phyloP scores from a whole-genome alignment of 2,888 invertebrate genomes.

The Clanis bilineata region DNA sequence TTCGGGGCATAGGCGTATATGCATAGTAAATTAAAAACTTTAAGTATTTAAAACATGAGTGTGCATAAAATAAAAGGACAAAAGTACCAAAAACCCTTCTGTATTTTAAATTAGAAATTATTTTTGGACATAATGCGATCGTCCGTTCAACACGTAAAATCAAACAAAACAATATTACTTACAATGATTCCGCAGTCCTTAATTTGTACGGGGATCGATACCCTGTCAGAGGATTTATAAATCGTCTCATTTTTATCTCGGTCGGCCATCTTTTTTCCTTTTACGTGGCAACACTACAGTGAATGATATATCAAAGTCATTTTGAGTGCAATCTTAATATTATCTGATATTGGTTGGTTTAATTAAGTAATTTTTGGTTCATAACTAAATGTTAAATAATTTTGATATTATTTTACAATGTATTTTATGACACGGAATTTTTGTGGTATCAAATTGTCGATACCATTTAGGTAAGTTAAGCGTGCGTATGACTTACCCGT shows the following conservation, averaged over 20 bases:
- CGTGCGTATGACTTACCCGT: not conserved
- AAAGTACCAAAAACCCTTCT: no score
- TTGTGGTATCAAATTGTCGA: constrained; percentile 1
- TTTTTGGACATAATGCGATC: no score
- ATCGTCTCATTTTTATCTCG: constrained; percentile 57
- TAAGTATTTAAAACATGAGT: no score
- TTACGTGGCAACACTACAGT: constrained; percentile 24
- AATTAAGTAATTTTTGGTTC: constrained; percentile 9
- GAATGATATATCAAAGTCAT: constrained; percentile 76
- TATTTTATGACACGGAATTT: constrained; percentile 2
- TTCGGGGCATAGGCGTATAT: no score
- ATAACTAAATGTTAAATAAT: constrained; percentile 11
- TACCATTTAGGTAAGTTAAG: not conserved
- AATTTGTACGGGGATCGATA: constrained; percentile 63
- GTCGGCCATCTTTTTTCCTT: constrained; percentile 25
- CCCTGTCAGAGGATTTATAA: constrained; percentile 58
- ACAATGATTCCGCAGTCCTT: constrained; percentile 36
- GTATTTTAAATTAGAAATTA: no score
- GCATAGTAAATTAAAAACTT: no score
- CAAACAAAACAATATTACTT: constrained; percentile 19
- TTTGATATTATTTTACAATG: not conserved
- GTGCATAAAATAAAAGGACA: no score
- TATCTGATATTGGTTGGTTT: constrained; percentile 39
- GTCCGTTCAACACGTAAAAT: not conserved
- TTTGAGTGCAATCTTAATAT: constrained; percentile 68